Evolutionary conservation across 2,888 invertebrate species (phyloP), one percentile per base, ranked within the genome.

Genomic region (Acanthacorydalis orientalis): DNA sequence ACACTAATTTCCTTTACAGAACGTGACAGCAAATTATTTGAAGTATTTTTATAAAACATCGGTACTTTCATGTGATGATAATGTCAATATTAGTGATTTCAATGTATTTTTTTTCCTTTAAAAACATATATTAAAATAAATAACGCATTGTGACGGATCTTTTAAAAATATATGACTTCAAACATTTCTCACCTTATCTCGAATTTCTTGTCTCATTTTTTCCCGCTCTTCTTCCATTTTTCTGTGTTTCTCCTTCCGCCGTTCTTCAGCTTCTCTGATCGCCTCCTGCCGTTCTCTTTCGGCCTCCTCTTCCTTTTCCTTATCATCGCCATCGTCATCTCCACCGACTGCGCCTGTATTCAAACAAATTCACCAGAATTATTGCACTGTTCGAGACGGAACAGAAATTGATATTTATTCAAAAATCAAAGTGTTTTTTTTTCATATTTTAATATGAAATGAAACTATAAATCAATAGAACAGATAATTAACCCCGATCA

Each of bases 151-250:
- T n/a, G n/a, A n/a, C n/a, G n/a, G n/a, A n/a, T n/a, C n/a, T n/a
- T n/a, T n/a, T n/a, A n/a, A n/a, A n/a, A n/a, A n/a, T n/a, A n/a
- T n/a, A n/a, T n/a, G n/a, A n/a, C n/a, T n/a, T n/a, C n/a, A n/a
- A n/a, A n/a, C n/a, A n/a, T 46, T 39, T 56, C 75, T 66, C 65
- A 97, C 96, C 88, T 98, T 98, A 73, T 96, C 95, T 70, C 98
- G 80, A 69, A 98, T 97, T 70, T 92, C 93, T 73, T 96, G 95
- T 64, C 97, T 79, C 93, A 98, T 95, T 73, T 90, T 91, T 74
- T 98, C 98, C 56, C 98, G 74, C 69, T 98, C 97, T 64, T 91
- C 93, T 70, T 98, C 97, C 95, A 97, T 95, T 74, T 96, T 96
- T 64, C 96, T 83, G 70, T 98, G 97, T 70, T 98, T 98, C 73